Percentiles rank a stretch among this genome's conserved stretches.
Conservation (phyloP, 2,888 invertebrate species). For the Caenorhabditis wallacei region DNA sequence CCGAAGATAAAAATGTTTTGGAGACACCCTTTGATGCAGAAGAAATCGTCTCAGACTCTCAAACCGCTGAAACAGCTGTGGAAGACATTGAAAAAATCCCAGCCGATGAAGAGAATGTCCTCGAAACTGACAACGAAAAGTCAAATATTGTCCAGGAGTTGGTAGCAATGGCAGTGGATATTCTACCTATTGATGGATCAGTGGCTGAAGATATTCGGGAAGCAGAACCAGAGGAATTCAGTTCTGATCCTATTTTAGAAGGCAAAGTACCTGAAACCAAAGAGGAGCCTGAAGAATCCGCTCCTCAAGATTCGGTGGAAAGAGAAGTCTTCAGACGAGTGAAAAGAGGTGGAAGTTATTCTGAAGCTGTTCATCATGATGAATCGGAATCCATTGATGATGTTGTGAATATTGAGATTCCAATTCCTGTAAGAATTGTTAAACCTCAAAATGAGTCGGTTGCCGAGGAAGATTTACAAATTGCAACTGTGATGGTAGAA, state of each 20-base stretch:
- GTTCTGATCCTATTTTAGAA: not conserved
- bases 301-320: not conserved
- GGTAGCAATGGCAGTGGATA: slow-evolving; percentile 21
- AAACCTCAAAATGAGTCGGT: not conserved
- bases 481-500: slow-evolving; percentile 11
- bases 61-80: not conserved
- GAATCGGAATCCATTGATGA: not conserved
- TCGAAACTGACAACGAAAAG: not conserved
- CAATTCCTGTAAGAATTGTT: not conserved
- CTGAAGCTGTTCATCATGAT: not conserved
- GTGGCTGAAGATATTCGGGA: not conserved
- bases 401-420: not conserved
- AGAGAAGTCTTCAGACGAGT: not conserved
- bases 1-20: not conserved
- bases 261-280: too few species aligned
- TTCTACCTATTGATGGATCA: slow-evolving; percentile 24
- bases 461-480: not conserved
- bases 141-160: not conserved
- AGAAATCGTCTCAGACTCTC: not conserved
- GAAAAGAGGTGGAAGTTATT: slow-evolving; percentile 1
- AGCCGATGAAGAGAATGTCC: not conserved
- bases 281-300: not conserved
- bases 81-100: not conserved
- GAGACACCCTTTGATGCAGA: slow-evolving; percentile 4
- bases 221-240: not conserved